phyloP scores from a whole-genome alignment of 2,797 vertebrate species.

The Urocyon cinereoargenteus region DNA sequence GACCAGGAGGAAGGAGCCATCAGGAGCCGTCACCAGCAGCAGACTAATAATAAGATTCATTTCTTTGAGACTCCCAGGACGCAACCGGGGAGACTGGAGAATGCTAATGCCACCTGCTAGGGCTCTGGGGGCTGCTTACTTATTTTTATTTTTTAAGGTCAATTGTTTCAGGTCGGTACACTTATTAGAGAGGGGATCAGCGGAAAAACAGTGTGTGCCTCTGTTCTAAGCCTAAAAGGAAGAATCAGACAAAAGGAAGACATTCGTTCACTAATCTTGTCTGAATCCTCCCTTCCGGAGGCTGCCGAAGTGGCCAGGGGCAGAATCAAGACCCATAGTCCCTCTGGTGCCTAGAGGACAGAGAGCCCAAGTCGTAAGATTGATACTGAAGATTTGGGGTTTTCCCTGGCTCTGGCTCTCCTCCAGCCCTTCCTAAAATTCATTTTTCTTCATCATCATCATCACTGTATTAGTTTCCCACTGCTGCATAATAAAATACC shows the following conservation, averaged over 20 bases:
- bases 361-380: background rate
- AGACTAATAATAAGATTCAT: constrained; percentile 71
- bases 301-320: background rate
- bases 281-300: background rate
- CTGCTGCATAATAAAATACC: background rate
- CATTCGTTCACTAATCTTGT: background rate
- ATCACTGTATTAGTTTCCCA: background rate
- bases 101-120: constrained; percentile 58
- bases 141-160: constrained; percentile 81
- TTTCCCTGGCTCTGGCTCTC: background rate
- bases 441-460: background rate
- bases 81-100: constrained; percentile 34
- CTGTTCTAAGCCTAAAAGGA: constrained; percentile 32
- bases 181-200: constrained; percentile 56
- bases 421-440: background rate
- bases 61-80: constrained; percentile 66
- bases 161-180: constrained; percentile 65
- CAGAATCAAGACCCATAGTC: background rate
- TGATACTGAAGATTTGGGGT: background rate
- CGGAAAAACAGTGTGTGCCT: constrained; percentile 10
- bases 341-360: background rate
- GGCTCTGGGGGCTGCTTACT: constrained; percentile 56
- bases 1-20: background rate
- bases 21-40: constrained; percentile 22
- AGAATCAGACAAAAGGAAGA: constrained; percentile 20